These are phyloP conservation scores for Chionodraco myersi DNA, from an alignment of 2,113 vertebrate genomes.

Conservation along the genomic window DNA sequence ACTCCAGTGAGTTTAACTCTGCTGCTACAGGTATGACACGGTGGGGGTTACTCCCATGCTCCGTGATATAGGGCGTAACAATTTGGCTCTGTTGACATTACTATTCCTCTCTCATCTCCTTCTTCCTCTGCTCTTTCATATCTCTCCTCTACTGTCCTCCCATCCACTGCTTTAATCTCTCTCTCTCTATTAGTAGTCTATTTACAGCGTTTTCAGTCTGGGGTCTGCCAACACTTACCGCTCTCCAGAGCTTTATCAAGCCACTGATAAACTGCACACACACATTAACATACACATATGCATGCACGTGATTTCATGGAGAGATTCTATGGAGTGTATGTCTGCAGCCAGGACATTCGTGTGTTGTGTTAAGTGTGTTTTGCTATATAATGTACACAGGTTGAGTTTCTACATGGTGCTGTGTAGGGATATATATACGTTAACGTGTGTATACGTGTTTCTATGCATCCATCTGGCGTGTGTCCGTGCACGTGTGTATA, in stretches of 20 bases:
- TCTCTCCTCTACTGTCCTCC: slow-evolving; percentile 77
- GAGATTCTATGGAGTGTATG: slow-evolving; percentile 24
- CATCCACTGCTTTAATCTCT: slow-evolving; percentile 73
- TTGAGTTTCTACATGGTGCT: slow-evolving; percentile 7
- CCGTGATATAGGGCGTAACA: slow-evolving; percentile 39
- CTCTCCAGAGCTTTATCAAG: slow-evolving; percentile 79
- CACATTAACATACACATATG: slow-evolving; percentile 56
- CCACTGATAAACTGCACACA: slow-evolving; percentile 70
- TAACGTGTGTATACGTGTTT: slow-evolving; percentile 25
- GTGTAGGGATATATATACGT: slow-evolving; percentile 9
- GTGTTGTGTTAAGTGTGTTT: not conserved
- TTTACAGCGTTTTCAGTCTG: slow-evolving; percentile 77
- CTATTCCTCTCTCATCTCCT: slow-evolving; percentile 67
- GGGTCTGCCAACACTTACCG: slow-evolving; percentile 72
- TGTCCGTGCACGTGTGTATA: slow-evolving; percentile 58
- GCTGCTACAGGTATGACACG: slow-evolving; percentile 56
- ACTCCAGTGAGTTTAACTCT: not conserved
- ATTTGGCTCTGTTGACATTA: slow-evolving; percentile 57
- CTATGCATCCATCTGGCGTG: slow-evolving; percentile 41
- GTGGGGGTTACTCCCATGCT: slow-evolving; percentile 5
- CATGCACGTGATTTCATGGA: slow-evolving; percentile 31
- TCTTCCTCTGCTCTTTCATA: slow-evolving; percentile 62
- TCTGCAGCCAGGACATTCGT: not conserved
- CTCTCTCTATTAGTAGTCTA: slow-evolving; percentile 80
- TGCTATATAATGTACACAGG: slow-evolving; percentile 4